Base-by-base conservation (phyloP, 2,888 invertebrate species). In the Pammene fasciana region DNA sequence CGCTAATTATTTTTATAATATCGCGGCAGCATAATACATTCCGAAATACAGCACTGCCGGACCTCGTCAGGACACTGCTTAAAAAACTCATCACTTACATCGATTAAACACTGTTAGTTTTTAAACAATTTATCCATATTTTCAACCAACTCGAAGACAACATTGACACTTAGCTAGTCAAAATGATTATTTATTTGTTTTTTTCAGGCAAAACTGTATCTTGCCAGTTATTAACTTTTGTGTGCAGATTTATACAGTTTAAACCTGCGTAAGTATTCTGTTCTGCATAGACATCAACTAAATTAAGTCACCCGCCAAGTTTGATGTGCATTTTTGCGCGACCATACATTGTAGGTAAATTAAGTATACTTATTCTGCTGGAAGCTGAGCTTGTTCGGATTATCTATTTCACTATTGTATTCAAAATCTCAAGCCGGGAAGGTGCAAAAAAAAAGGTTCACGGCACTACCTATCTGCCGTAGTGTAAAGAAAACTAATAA, bases 11-110 rank as follows among this genome's bases (percentile, higher is more conserved):
- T 65, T 77, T 79, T 14, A 80, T 18, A 16, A 74, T 67, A 8
- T 80, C 77, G 62, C 77, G 79, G 65, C 78, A 82, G 72, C 78
- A 79, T 0, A 76, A 74, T 43, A 73, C 72, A 5, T 72, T 70
- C 80, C 80, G 77, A 73, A 79, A 78, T 56, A 74, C 73, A n/a
- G 76, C 64, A 50, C 79, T 74, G n/a, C 79, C 75, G 26, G 68
- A 78, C 5, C 80, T 79, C 38, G 73, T 57, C 50, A 82, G 77
- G 16, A 71, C 65, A 45, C 77, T 74, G 68, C 77, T 80, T 43
- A 86, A 76, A 73, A 83, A 72, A 78, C 81, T 84, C 86, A 86
- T 86, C 41, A 56, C 52, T 67, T 34, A 43, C 67, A 41, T 41
- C 14, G 62, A 56, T 45, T 13, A 41, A 38, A 16, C 16, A 18